These are phyloP conservation scores for Lordiphosa stackelbergi DNA, from an alignment of 1,140 invertebrate species.

Conservation along the genomic window DNA sequence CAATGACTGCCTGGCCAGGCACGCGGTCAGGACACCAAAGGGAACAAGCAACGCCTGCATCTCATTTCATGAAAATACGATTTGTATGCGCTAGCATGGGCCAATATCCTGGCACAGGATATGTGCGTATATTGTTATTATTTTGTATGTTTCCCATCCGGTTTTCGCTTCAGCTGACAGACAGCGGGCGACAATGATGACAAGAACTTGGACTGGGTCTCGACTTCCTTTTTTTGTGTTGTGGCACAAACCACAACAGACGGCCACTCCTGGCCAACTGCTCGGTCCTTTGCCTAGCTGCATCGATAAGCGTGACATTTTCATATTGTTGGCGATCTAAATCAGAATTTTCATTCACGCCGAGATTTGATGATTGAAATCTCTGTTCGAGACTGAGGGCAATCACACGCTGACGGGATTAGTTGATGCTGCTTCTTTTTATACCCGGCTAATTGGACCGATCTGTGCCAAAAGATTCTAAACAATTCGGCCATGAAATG, in stretches of 20 bases:
- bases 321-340: slow-evolving; percentile 60
- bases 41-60: slow-evolving; percentile 54
- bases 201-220: slow-evolving; percentile 39
- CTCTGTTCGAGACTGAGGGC: slow-evolving; percentile 42
- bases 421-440: slow-evolving; percentile 44
- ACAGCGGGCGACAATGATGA: slow-evolving; percentile 38
- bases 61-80: slow-evolving; percentile 52
- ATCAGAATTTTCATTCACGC: slow-evolving; percentile 35
- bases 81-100: slow-evolving; percentile 40
- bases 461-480: slow-evolving; percentile 17
- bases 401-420: slow-evolving; percentile 71
- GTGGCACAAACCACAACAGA: slow-evolving; percentile 55
- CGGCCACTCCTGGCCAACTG: slow-evolving; percentile 18
- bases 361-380: slow-evolving; percentile 28
- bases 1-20: slow-evolving; percentile 54
- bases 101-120: slow-evolving; percentile 71
- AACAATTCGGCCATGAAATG: slow-evolving; percentile 57
- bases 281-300: too few species aligned
- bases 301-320: slow-evolving; percentile 75
- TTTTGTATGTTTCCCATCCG: slow-evolving; percentile 61
- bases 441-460: slow-evolving; percentile 59
- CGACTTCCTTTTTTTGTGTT: slow-evolving; percentile 43
- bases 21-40: slow-evolving; percentile 40
- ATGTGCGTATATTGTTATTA: slow-evolving; percentile 65
- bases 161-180: slow-evolving; percentile 55